Evolutionary conservation across 2,888 invertebrate genomes (phyloP).

Genomic region (Meliscaeva auricollis): DNA sequence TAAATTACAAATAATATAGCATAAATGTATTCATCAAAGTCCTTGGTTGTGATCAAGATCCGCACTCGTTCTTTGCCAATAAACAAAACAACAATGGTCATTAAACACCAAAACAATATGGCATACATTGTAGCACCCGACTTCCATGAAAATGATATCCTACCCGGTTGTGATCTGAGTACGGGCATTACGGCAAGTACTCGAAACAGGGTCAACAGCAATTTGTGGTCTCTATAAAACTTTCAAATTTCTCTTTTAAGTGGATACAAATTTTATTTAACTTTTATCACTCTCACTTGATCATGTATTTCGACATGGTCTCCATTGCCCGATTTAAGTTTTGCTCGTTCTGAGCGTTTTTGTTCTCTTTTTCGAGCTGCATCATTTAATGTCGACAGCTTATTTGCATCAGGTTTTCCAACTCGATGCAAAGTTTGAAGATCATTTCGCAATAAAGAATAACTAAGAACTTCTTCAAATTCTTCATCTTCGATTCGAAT

Average conservation of each 20-base stretch:
- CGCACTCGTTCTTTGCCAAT: slow-evolving; percentile 87
- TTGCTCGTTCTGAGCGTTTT: slow-evolving; percentile 83
- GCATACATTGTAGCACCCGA: slow-evolving; percentile 88
- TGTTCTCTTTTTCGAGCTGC: slow-evolving; percentile 68
- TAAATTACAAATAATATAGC: slow-evolving; percentile 88
- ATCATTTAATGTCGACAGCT: slow-evolving; percentile 49
- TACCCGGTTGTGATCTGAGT: slow-evolving; percentile 85
- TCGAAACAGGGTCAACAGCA: slow-evolving; percentile 87
- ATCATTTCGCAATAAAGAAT: slow-evolving; percentile 52
- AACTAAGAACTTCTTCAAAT: slow-evolving; percentile 65
- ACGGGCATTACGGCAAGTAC: slow-evolving; percentile 89
- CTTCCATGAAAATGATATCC: slow-evolving; percentile 87
- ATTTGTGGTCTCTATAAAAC: slow-evolving; percentile 88
- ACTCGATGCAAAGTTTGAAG: slow-evolving; percentile 38
- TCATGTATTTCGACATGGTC: slow-evolving; percentile 87
- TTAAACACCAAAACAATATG: slow-evolving; percentile 86
- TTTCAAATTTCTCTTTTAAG: slow-evolving; percentile 21
- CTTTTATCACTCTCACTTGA: slow-evolving; percentile 73
- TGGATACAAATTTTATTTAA: not conserved
- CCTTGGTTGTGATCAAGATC: slow-evolving; percentile 86
- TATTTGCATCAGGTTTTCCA: slow-evolving; percentile 29
- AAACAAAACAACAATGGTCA: slow-evolving; percentile 86
- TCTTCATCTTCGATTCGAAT: slow-evolving; percentile 61
- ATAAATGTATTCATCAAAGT: slow-evolving; percentile 89
- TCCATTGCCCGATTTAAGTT: slow-evolving; percentile 86